Percentiles rank a stretch among this genome's conserved stretches.
phyloP scores from a whole-genome alignment of 2,888 invertebrate species.

The Ochropleura leucogaster region DNA sequence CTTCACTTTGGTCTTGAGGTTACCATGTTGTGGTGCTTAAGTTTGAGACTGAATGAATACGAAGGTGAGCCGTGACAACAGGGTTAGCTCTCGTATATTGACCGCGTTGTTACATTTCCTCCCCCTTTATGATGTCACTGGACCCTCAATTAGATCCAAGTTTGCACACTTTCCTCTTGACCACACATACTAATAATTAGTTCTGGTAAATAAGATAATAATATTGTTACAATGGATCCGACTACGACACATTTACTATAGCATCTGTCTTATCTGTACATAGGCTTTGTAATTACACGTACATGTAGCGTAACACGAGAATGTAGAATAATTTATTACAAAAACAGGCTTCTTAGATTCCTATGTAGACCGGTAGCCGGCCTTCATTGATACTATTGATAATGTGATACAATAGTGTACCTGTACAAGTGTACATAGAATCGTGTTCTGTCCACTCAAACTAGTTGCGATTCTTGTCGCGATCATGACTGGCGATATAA shows the following conservation, averaged over 20 bases:
- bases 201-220: conserved; percentile 20
- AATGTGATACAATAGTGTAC: conserved; percentile 36
- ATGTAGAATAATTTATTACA: conserved; percentile 33
- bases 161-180: conserved; percentile 32
- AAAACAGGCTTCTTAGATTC: conserved; percentile 22
- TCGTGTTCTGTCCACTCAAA: conserved; percentile 28
- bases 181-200: conserved; percentile 34
- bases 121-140: conserved; percentile 34
- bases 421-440: conserved; percentile 9
- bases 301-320: conserved; percentile 22
- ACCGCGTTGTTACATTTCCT: conserved; percentile 20
- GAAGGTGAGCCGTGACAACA: conserved; percentile 38
- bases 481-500: conserved; percentile 63
- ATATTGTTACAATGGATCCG: neutral
- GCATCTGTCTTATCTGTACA: neutral
- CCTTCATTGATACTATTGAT: conserved; percentile 48
- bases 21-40: conserved; percentile 42
- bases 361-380: conserved; percentile 31
- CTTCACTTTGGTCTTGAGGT: conserved; percentile 45
- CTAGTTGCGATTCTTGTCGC: conserved; percentile 68
- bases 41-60: conserved; percentile 40
- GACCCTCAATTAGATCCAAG: conserved; percentile 30
- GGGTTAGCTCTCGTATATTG: conserved; percentile 34
- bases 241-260: conserved; percentile 21
- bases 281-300: conserved; percentile 5